phyloP scores from a whole-genome alignment of 1,140 invertebrate genomes.

The Heliconius eleuchia region DNA sequence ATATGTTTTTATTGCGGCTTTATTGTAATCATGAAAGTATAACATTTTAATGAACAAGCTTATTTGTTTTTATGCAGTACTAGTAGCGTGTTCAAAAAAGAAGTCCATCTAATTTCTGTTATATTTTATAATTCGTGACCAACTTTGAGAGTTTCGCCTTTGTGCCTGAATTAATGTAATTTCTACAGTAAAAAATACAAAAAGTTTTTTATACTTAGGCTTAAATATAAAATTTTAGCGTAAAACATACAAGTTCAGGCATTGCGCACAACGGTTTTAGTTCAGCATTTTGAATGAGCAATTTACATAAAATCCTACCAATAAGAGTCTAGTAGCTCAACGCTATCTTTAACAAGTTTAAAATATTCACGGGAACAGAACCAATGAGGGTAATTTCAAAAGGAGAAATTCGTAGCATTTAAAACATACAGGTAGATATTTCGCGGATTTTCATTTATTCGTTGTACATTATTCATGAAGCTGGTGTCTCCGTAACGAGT shows the following conservation, averaged over 20 bases:
- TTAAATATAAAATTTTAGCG: background rate
- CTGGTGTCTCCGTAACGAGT: conserved; percentile 69
- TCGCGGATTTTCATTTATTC: conserved; percentile 66
- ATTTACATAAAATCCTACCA: conserved; percentile 38
- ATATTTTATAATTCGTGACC: background rate
- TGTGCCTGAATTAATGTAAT: background rate
- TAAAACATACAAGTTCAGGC: conserved; percentile 15
- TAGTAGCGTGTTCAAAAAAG: background rate
- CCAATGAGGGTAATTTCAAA: conserved; percentile 54
- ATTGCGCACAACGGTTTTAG: conserved; percentile 15
- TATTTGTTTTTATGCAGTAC: background rate
- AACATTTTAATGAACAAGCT: no score
- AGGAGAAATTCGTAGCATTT: conserved; percentile 63
- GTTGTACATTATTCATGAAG: conserved; percentile 73
- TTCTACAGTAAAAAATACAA: background rate
- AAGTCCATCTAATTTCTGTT: background rate
- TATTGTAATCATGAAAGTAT: no score
- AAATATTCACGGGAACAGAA: conserved; percentile 58
- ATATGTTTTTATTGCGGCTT: no score
- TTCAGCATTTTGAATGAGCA: conserved; percentile 34
- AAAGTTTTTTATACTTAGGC: background rate
- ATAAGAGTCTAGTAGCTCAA: conserved; percentile 17
- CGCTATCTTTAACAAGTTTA: conserved; percentile 37
- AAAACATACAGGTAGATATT: conserved; percentile 72
- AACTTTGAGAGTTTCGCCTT: background rate